These are phyloP conservation scores for Megaustenia siamemsis DNA, from an alignment of 2,888 invertebrate species.

Conservation along the genomic window DNA sequence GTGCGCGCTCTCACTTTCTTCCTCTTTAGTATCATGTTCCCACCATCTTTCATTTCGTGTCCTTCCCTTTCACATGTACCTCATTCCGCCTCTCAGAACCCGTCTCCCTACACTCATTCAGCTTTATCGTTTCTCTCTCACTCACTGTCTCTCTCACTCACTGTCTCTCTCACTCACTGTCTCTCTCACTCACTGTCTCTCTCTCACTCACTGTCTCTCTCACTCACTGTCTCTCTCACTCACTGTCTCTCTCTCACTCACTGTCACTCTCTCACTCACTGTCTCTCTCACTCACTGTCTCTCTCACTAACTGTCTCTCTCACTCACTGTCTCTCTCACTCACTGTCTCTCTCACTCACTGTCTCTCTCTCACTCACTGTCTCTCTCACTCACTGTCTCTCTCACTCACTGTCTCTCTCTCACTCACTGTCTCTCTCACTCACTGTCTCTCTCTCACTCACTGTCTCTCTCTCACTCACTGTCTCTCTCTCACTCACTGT, in stretches of 20 bases:
- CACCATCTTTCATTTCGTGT: conserved; percentile 3
- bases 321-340: too few species aligned
- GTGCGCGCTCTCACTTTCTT: not conserved
- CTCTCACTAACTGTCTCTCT: too few species aligned
- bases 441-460: conserved; percentile 9
- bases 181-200: not conserved
- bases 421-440: conserved; percentile 7
- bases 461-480: conserved; percentile 16
- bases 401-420: not conserved
- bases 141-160: conserved; percentile 27
- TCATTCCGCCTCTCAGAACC: not conserved
- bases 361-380: not conserved
- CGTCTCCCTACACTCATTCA: not conserved
- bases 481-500: too few species aligned
- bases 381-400: not conserved
- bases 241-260: not conserved
- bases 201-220: not conserved
- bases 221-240: not conserved
- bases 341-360: not conserved
- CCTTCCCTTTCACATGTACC: conserved; percentile 17
- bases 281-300: too few species aligned
- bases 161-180: conserved; percentile 1
- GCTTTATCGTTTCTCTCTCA: not conserved
- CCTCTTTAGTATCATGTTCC: not conserved
- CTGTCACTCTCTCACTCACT: not conserved